Percentiles rank a stretch among this genome's conserved stretches.
Conservation (phyloP, 2,888 invertebrate genomes). For the Nymphalis polychloros region DNA sequence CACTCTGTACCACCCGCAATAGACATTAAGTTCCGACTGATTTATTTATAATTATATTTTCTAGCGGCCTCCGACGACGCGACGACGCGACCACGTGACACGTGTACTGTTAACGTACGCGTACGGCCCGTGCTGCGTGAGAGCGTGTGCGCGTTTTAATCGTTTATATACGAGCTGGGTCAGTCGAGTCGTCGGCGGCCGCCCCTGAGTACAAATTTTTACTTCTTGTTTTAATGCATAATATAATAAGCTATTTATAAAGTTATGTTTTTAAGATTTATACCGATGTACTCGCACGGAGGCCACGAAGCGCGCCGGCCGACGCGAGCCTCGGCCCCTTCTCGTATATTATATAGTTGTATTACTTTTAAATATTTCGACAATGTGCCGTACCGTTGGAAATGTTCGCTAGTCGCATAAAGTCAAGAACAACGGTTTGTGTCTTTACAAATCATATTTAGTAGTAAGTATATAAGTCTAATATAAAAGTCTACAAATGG, state of each 20-base stretch:
- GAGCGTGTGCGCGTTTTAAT: background rate
- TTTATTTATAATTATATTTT: slow-evolving; percentile 2
- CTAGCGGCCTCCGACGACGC: background rate
- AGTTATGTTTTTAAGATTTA: slow-evolving; percentile 6
- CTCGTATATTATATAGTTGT: background rate
- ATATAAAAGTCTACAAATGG: background rate
- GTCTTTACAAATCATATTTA: background rate
- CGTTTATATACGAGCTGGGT: background rate
- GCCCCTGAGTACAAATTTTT: slow-evolving; percentile 64
- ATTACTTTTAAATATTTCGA: too few species aligned
- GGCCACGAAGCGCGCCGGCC: background rate
- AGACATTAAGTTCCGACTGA: slow-evolving; percentile 7
- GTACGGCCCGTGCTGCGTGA: too few species aligned
- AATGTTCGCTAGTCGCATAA: too few species aligned
- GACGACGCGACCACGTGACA: background rate
- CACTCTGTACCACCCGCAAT: background rate
- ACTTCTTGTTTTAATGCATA: slow-evolving; percentile 35
- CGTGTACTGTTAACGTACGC: background rate
- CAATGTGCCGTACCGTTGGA: too few species aligned
- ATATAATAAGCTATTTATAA: background rate
- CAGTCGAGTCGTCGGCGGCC: slow-evolving; percentile 36
- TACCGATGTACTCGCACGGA: background rate
- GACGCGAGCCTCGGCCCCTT: background rate
- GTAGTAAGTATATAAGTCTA: too few species aligned
- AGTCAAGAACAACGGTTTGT: background rate